Evolutionary conservation across 2,888 invertebrate genomes (phyloP), one percentile per base, ranked within the genome.

Genomic region (Pharmacophagus antenor): DNA sequence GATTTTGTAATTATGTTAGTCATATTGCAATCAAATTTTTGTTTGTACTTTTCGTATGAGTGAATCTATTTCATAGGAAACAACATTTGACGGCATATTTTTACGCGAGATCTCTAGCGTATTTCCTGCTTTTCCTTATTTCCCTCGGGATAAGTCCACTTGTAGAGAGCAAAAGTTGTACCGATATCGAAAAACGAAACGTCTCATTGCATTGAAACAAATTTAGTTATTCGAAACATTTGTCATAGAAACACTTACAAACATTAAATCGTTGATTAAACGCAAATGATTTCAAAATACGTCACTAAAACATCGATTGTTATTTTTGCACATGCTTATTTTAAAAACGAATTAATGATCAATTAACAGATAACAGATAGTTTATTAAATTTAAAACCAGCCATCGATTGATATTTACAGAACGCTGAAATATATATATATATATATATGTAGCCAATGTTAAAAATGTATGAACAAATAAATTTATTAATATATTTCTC

Each of bases 111-210:
- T 82, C 81, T 82, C 81, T 74, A 74, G 80, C 80, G 82, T 79
- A 81, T 84, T 84, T 81, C 80, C 79, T 79, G 81, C 83, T 82
- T 84, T 81, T 72, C 79, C 84, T 86, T 89, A 89, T 89, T 89
- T 89, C 89, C 89, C 89, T 65, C 12, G 89, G 82, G 89, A 82
- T 82, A 77, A 81, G 77, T 84, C 84, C 84, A 86, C 80, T 85
- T 85, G 84, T 80, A 82, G 80, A 76, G 80, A 79, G 83, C 84
- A 85, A 85, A 85, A 85, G 85, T 86, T 82, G 75, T 77, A 72
- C 78, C 75, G 77, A 82, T 82, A 82, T 78, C 69, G 73, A 59
- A 64, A 64, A 64, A 70, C 67, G 73, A 70, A 74, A 63, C 67
- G 63, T 65, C 63, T 65, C 66, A 65, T 62, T 63, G 63, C 62